Conservation (phyloP, 2,888 invertebrate genomes). For the Myopa tessellatipennis region DNA sequence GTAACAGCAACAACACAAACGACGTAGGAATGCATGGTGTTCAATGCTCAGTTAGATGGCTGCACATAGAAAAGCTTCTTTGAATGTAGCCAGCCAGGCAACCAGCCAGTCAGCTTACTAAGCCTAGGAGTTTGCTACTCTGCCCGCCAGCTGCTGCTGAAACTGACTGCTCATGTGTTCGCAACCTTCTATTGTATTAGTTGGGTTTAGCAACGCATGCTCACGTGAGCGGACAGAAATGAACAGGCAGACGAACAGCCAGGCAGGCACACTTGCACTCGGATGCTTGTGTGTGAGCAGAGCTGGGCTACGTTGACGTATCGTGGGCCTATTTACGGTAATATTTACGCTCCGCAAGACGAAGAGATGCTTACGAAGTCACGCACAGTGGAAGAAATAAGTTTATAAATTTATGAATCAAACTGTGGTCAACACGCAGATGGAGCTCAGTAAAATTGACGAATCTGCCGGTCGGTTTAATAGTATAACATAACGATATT, state of each 20-base stretch:
- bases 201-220: constrained; percentile 15
- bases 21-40: constrained; percentile 45
- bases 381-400: constrained; percentile 11
- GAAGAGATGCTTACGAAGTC: constrained; percentile 12
- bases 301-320: constrained; percentile 7
- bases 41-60: constrained; percentile 34
- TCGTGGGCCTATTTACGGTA: constrained; percentile 14
- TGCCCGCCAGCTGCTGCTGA: constrained; percentile 15
- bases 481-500: too few relatives aligned
- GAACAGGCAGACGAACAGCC: not conserved
- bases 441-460: too few relatives aligned
- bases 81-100: not conserved
- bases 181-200: constrained; percentile 16
- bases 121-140: constrained; percentile 13
- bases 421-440: too few relatives aligned
- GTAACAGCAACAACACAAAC: constrained; percentile 18
- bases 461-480: too few relatives aligned
- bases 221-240: constrained; percentile 21
- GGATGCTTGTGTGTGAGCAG: not conserved
- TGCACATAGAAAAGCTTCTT: constrained; percentile 35
- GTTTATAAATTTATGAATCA: too few relatives aligned
- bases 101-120: not conserved
- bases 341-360: constrained; percentile 13
- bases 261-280: not conserved
- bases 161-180: not conserved